Evolutionary conservation across 1,140 invertebrate species (phyloP).

Genomic region (Sarcophaga peregrina): DNA sequence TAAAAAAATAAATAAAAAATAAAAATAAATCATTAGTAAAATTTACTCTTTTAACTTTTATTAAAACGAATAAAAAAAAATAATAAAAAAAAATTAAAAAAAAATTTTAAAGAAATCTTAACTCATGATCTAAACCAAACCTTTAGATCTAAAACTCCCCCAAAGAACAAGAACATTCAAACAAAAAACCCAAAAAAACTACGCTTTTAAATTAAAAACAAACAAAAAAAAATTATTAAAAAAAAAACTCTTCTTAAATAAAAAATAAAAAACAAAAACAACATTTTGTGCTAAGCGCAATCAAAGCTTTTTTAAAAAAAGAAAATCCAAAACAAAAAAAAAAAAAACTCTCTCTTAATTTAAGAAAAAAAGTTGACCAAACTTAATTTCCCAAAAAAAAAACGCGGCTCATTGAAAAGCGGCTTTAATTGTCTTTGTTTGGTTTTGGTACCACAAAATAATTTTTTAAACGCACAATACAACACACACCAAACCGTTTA

Average conservation of each 20-base stretch:
- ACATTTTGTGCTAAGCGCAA: constrained; percentile 65
- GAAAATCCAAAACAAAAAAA: constrained; percentile 11
- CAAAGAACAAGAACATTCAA: constrained; percentile 40
- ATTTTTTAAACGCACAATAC: too few species aligned
- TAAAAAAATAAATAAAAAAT: constrained; percentile 45
- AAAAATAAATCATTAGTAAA: constrained; percentile 58
- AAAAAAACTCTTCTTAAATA: constrained; percentile 39
- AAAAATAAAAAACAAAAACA: constrained; percentile 46
- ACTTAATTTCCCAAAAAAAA: not conserved
- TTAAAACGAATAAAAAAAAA: constrained; percentile 47
- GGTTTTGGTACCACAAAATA: too few species aligned
- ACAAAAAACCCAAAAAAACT: constrained; percentile 36
- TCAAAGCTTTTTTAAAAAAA: constrained; percentile 51
- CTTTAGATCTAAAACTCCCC: constrained; percentile 43
- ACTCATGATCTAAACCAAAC: constrained; percentile 26
- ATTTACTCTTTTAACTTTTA: constrained; percentile 66
- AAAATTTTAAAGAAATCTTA: constrained; percentile 54
- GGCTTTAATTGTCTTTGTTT: too few species aligned
- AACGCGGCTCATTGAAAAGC: too few species aligned
- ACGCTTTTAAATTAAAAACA: constrained; percentile 36
- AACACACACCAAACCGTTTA: too few species aligned
- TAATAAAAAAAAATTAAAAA: constrained; percentile 57
- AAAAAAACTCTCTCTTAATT: constrained; percentile 13
- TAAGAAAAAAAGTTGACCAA: constrained; percentile 6
- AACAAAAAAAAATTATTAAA: constrained; percentile 29